phyloP scores from a whole-genome alignment of 2,888 invertebrate genomes.

The Drosophila maculinotata region DNA sequence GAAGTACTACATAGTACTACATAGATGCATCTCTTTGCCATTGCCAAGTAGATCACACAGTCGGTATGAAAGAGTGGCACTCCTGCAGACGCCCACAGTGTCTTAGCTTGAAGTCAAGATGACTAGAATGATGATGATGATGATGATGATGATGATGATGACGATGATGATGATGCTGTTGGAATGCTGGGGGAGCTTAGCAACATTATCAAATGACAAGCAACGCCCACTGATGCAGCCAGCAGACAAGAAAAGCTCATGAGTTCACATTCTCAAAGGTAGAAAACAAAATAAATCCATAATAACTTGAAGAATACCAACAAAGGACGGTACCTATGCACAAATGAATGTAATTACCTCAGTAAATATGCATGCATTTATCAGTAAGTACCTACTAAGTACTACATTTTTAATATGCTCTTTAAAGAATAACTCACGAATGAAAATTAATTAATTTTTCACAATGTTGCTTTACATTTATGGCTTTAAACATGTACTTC shows the following conservation, averaged over 20 bases:
- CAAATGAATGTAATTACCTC: conserved; percentile 15
- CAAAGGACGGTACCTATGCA: not conserved
- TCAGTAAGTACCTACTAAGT: conserved; percentile 1
- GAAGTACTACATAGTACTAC: conserved; percentile 1
- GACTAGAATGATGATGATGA: conserved; percentile 7
- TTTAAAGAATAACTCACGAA: not conserved
- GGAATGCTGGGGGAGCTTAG: conserved; percentile 25
- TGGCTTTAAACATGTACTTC: no score
- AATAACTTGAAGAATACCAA: conserved; percentile 10
- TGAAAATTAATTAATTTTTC: not conserved
- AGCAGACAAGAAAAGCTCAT: conserved; percentile 39
- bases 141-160: conserved; percentile 10
- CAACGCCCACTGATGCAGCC: conserved; percentile 50
- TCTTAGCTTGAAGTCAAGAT: conserved; percentile 14
- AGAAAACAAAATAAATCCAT: conserved; percentile 13
- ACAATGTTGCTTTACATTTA: not conserved
- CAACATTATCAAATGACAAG: conserved; percentile 49
- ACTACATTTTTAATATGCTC: not conserved
- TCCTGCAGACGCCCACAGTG: conserved; percentile 54
- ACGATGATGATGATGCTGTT: conserved; percentile 15
- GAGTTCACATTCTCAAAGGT: conserved; percentile 24
- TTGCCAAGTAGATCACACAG: conserved; percentile 72
- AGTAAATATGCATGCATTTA: not conserved
- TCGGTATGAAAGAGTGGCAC: conserved; percentile 40
- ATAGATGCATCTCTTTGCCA: conserved; percentile 47